Evolutionary conservation across 1,140 invertebrate species (phyloP).

Genomic region (Phthorimaea operculella): DNA sequence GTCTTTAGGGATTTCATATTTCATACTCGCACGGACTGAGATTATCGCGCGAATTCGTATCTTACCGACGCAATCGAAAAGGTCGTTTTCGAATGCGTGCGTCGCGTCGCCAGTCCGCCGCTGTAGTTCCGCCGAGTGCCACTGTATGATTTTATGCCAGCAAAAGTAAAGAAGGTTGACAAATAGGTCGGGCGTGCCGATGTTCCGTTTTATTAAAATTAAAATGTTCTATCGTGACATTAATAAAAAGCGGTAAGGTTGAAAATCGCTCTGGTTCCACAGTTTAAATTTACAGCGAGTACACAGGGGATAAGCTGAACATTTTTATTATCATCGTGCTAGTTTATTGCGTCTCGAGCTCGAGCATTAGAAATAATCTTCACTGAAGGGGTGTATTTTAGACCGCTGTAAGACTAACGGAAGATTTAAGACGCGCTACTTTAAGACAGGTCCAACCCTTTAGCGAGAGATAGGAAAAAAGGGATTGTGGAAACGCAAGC

Average conservation of each 20-base stretch:
- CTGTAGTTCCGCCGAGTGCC: constrained; percentile 40
- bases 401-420: constrained; percentile 1
- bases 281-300: constrained; percentile 44
- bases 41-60: constrained; percentile 57
- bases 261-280: constrained; percentile 33
- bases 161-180: constrained; percentile 66
- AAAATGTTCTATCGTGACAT: constrained; percentile 55
- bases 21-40: constrained; percentile 35
- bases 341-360: constrained; percentile 55
- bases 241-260: constrained; percentile 51
- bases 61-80: constrained; percentile 54
- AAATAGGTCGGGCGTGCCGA: constrained; percentile 61
- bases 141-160: constrained; percentile 63
- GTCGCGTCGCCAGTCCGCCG: constrained; percentile 19
- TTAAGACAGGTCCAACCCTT: background rate
- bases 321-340: constrained; percentile 58
- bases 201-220: constrained; percentile 66
- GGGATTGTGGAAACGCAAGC: constrained; percentile 10
- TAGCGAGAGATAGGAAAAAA: background rate
- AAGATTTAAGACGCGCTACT: constrained; percentile 1
- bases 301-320: constrained; percentile 50
- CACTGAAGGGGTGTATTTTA: constrained; percentile 27
- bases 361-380: constrained; percentile 56
- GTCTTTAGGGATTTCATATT: constrained; percentile 49
- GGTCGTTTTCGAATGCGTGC: constrained; percentile 44